Conservation (phyloP, 2,113 vertebrate species). For the Hyperopisus bebe region DNA sequence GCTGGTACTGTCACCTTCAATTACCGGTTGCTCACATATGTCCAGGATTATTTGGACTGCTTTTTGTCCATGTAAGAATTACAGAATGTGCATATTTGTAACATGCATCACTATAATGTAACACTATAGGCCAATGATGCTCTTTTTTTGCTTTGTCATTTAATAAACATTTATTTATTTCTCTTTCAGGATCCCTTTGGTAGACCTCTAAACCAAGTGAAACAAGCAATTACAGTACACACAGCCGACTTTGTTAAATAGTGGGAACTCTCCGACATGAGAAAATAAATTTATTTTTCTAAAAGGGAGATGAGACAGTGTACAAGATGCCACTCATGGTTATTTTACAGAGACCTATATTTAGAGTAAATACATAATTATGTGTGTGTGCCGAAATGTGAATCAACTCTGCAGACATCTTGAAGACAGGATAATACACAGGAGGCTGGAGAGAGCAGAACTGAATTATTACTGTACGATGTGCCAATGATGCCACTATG, state of each 20-base stretch:
- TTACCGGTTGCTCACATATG: not conserved
- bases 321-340: constrained; percentile 46
- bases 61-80: too few relatives aligned
- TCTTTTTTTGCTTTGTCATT: constrained; percentile 6
- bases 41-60: not conserved
- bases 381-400: constrained; percentile 43
- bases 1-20: not conserved
- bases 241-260: constrained; percentile 74
- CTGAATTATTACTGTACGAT: constrained; percentile 82
- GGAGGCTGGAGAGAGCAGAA: constrained; percentile 53
- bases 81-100: not conserved
- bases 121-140: not conserved
- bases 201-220: constrained; percentile 73
- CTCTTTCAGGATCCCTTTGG: constrained; percentile 77
- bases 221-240: constrained; percentile 57
- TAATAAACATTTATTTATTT: constrained; percentile 42
- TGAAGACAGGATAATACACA: constrained; percentile 38
- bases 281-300: constrained; percentile 99
- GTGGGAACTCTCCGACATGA: constrained; percentile 73
- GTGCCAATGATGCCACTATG: constrained; percentile 99
- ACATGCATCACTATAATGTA: not conserved
- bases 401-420: constrained; percentile 34
- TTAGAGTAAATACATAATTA: constrained; percentile 52
- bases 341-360: constrained; percentile 55
- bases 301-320: constrained; percentile 62